A percentile compares a stretch with the other conserved stretches of the same genome.
phyloP scores from a whole-genome alignment of 2,888 invertebrate genomes.

The Flexamia atlantica region DNA sequence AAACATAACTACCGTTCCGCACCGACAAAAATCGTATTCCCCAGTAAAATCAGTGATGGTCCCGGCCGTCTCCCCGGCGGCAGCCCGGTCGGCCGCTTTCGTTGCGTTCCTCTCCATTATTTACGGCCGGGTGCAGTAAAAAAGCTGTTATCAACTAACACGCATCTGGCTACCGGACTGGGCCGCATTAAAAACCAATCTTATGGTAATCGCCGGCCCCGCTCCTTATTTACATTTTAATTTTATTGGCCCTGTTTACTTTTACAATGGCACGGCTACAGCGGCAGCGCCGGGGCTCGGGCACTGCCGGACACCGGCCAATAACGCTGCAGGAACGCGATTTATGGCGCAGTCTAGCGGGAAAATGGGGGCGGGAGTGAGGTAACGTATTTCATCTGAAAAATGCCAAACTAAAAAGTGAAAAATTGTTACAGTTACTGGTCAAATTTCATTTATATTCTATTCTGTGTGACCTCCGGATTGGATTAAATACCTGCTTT shows the following conservation, averaged over 20 bases:
- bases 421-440: too few species aligned
- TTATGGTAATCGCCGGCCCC: slow-evolving; percentile 57
- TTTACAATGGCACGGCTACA: slow-evolving; percentile 38
- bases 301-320: neutral
- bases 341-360: neutral
- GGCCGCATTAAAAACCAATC: slow-evolving; percentile 61
- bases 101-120: slow-evolving; percentile 5
- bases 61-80: neutral
- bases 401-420: too few species aligned
- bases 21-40: too few species aligned
- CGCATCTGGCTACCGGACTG: slow-evolving; percentile 60
- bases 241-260: slow-evolving; percentile 48
- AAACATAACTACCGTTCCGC: too few species aligned
- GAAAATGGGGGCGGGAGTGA: too few species aligned
- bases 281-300: neutral
- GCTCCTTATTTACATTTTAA: slow-evolving; percentile 46
- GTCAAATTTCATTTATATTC: too few species aligned
- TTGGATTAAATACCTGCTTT: too few species aligned
- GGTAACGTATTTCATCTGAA: too few species aligned
- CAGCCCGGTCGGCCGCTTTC: neutral
- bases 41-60: too few species aligned
- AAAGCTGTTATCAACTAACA: slow-evolving; percentile 50
- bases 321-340: neutral
- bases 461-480: too few species aligned
- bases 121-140: slow-evolving; percentile 38